Conservation (phyloP, 2,888 invertebrate genomes). For the Pseudococcus viburni region DNA sequence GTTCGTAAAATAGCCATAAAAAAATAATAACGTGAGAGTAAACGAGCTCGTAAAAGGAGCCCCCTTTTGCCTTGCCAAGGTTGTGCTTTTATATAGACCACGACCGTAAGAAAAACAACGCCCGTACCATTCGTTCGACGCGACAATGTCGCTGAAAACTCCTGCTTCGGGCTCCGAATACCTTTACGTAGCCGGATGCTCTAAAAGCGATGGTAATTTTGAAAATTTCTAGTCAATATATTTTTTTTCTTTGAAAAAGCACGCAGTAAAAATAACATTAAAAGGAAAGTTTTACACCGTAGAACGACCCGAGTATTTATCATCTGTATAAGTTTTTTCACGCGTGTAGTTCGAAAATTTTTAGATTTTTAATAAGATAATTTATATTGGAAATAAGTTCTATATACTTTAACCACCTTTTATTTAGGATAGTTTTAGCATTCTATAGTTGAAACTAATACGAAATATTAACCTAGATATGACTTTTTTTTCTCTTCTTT, state of each 20-base stretch:
- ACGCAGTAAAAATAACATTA: not conserved
- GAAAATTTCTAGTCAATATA: not conserved
- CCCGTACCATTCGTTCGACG: constrained; percentile 14
- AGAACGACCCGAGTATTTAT: not conserved
- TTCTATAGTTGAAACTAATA: constrained; percentile 52
- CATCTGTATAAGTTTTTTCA: constrained; percentile 13
- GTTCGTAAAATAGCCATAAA: constrained; percentile 56
- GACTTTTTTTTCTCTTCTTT: constrained; percentile 15
- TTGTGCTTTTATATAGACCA: not conserved
- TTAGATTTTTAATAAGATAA: constrained; percentile 39
- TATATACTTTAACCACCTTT: constrained; percentile 43
- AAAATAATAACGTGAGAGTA: constrained; percentile 46
- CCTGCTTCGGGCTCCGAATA: not conserved
- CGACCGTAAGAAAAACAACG: not conserved
- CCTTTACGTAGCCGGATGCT: not conserved
- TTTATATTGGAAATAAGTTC: constrained; percentile 46
- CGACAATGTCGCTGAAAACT: not conserved
- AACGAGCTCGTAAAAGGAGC: constrained; percentile 36
- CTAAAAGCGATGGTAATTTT: not conserved
- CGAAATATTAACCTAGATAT: constrained; percentile 41
- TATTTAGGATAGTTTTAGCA: constrained; percentile 48
- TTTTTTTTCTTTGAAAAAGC: not conserved
- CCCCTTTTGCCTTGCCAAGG: not conserved
- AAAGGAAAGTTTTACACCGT: not conserved
- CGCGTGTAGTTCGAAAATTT: constrained; percentile 17